A percentile compares a stretch with the other conserved stretches of the same genome.
These are phyloP conservation scores for Zophobas morio DNA, from an alignment of 1,140 invertebrate species.

Conservation along the genomic window DNA sequence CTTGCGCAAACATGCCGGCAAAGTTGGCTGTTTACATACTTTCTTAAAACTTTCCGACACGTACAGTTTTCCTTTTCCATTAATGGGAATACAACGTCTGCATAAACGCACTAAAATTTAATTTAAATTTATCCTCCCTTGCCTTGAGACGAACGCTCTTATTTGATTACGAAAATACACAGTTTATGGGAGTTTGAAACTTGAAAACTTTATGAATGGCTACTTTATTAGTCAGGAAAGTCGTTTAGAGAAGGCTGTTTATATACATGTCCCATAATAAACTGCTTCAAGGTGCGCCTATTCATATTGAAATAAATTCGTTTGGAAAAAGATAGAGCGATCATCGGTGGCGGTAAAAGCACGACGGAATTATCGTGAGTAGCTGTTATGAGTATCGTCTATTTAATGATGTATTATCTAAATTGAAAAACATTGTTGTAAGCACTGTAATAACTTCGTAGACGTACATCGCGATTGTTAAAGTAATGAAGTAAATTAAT, in stretches of 20 bases:
- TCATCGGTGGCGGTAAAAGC: not conserved
- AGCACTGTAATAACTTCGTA: not conserved
- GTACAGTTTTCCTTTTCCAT: not conserved
- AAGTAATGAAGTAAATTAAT: not conserved
- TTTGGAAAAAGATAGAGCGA: not conserved
- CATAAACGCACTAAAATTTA: constrained; percentile 32
- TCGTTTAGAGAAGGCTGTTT: constrained; percentile 33
- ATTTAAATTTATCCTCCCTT: constrained; percentile 27
- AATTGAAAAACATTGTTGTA: not conserved
- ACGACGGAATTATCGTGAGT: not conserved
- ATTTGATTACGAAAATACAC: constrained; percentile 37
- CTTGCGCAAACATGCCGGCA: too few species aligned
- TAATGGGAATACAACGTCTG: constrained; percentile 2
- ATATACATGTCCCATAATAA: constrained; percentile 28
- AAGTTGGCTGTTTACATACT: too few species aligned
- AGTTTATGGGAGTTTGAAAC: constrained; percentile 35
- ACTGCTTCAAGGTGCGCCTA: constrained; percentile 3
- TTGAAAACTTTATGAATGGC: constrained; percentile 35
- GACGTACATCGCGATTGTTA: not conserved
- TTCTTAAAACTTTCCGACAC: too few species aligned
- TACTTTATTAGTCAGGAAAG: constrained; percentile 33
- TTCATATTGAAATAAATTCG: not conserved
- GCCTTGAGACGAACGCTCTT: constrained; percentile 13
- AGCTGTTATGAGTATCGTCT: too few species aligned
- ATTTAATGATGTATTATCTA: not conserved